Percentiles rank a stretch among this genome's conserved stretches.
Evolutionary conservation across 2,797 vertebrate genomes (phyloP).

Genomic region (Gadopsis bispinosus): DNA sequence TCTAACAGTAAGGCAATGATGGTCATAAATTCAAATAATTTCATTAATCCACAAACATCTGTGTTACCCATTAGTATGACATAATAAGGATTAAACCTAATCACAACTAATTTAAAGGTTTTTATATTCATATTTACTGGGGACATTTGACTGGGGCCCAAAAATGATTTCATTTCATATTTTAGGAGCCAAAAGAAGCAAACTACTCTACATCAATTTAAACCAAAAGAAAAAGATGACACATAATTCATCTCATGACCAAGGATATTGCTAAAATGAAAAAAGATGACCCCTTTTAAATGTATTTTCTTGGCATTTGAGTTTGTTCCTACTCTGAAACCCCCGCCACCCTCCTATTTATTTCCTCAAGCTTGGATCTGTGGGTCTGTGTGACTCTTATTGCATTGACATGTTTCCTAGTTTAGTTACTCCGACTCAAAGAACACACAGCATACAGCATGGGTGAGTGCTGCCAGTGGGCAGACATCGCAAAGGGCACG

Average conservation of each 20-base stretch:
- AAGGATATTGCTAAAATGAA: not conserved
- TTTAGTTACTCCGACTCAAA: slow-evolving; percentile 57
- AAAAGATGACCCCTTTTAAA: not conserved
- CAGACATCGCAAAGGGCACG: slow-evolving; percentile 46
- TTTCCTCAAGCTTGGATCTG: slow-evolving; percentile 29
- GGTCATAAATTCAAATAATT: not conserved
- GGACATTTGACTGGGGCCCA: not conserved
- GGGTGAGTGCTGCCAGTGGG: slow-evolving; percentile 62
- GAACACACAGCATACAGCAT: slow-evolving; percentile 41
- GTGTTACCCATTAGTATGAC: not conserved
- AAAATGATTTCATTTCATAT: not conserved
- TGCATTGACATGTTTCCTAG: slow-evolving; percentile 47
- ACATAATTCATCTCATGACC: not conserved
- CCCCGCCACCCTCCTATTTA: not conserved
- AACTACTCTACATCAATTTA: not conserved
- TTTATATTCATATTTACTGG: not conserved
- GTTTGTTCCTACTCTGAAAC: not conserved
- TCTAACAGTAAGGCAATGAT: not conserved
- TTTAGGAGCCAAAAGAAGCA: not conserved
- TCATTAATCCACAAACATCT: not conserved
- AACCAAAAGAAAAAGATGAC: slow-evolving; percentile 1
- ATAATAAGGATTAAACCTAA: not conserved
- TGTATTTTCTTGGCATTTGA: slow-evolving; percentile 10
- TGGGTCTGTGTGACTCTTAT: slow-evolving; percentile 24
- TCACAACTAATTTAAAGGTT: not conserved